A percentile compares a stretch with the other conserved stretches of the same genome.
Evolutionary conservation across 2,113 vertebrate genomes (phyloP).

Genomic region (Callionymus lyra): DNA sequence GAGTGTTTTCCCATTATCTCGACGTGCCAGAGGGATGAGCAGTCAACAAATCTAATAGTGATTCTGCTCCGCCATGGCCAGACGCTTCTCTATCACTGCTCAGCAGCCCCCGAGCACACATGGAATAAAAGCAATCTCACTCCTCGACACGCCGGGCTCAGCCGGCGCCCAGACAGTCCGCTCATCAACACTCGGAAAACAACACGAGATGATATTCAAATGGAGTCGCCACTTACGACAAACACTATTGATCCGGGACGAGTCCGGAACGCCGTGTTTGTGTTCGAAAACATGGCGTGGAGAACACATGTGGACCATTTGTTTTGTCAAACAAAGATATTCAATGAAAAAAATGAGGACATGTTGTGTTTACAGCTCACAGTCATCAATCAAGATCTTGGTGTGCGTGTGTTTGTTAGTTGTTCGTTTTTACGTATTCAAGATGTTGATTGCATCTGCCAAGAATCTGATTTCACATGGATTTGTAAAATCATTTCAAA

Average conservation of each 20-base stretch:
- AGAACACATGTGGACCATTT: too few species aligned
- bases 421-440: too few species aligned
- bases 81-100: slow-evolving; percentile 23
- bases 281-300: too few species aligned
- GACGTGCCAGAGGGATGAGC: slow-evolving; percentile 17
- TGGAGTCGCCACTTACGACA: slow-evolving; percentile 18
- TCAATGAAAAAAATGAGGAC: too few species aligned
- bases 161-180: slow-evolving; percentile 25
- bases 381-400: too few species aligned
- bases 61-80: slow-evolving; percentile 5
- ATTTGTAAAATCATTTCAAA: too few species aligned
- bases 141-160: slow-evolving; percentile 24
- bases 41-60: slow-evolving; percentile 35
- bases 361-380: too few species aligned
- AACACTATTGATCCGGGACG: slow-evolving; percentile 18
- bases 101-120: slow-evolving; percentile 18
- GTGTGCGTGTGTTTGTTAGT: too few species aligned
- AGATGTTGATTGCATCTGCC: too few species aligned
- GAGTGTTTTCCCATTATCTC: slow-evolving; percentile 33
- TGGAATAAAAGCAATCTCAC: slow-evolving; percentile 27
- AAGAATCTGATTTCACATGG: too few species aligned
- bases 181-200: slow-evolving; percentile 23
- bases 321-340: too few species aligned
- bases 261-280: too few species aligned
- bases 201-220: slow-evolving; percentile 18